Conservation (phyloP, 2,797 vertebrate species). For the Mus caroli region DNA sequence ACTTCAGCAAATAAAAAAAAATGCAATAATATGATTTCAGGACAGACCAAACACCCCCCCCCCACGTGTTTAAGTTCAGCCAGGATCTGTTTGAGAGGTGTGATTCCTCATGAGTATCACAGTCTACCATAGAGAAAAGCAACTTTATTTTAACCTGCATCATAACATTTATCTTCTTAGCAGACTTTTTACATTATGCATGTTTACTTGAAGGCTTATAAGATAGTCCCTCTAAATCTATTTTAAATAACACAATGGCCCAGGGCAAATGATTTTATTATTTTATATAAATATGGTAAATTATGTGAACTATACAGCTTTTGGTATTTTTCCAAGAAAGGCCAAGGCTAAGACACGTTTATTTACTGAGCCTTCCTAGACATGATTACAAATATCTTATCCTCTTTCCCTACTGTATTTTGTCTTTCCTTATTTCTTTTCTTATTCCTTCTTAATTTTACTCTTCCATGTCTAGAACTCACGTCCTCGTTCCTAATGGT, state of each 20-base stretch:
- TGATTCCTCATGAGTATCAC: not conserved
- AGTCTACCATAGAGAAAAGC: not conserved
- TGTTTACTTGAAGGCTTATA: slow-evolving; percentile 9
- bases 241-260: slow-evolving; percentile 27
- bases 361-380: not conserved
- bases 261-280: not conserved
- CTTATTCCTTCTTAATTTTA: not conserved
- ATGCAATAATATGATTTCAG: not conserved
- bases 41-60: not conserved
- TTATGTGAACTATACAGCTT: not conserved
- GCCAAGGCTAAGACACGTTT: not conserved
- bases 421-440: not conserved
- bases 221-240: slow-evolving; percentile 6
- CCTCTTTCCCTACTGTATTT: not conserved
- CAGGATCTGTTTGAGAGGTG: not conserved
- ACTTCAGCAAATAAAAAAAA: not conserved
- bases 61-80: not conserved
- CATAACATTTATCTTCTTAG: slow-evolving; percentile 13
- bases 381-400: not conserved
- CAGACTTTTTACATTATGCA: slow-evolving; percentile 59
- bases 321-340: not conserved
- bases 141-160: slow-evolving; percentile 28
- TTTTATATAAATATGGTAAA: slow-evolving; percentile 37
- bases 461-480: not conserved
- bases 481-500: rapidly evolving